Conservation (phyloP, 2,113 vertebrate species). For the Passer montanus region DNA sequence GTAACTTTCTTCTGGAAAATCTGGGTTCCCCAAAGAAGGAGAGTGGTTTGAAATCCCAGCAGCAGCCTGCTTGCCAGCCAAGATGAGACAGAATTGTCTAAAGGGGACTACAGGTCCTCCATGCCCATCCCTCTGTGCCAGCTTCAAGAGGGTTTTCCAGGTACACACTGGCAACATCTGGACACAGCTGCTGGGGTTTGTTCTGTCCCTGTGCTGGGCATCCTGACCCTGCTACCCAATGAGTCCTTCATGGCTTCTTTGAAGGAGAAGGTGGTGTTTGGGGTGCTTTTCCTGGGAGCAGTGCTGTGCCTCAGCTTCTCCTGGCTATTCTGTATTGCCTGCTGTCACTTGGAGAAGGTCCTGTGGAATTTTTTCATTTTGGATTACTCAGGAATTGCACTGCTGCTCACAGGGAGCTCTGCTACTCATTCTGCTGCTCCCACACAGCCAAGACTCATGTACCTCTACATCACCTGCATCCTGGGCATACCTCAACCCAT, state of each 20-base stretch:
- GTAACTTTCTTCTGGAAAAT: slow-evolving; percentile 90
- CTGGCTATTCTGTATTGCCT: slow-evolving; percentile 82
- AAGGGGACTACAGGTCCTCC: slow-evolving; percentile 81
- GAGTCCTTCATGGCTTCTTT: slow-evolving; percentile 91
- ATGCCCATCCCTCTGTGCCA: slow-evolving; percentile 89
- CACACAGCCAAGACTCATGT: slow-evolving; percentile 92
- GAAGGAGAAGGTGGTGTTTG: slow-evolving; percentile 91
- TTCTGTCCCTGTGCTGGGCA: slow-evolving; percentile 88
- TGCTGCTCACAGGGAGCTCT: slow-evolving; percentile 95
- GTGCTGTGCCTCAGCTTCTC: slow-evolving; percentile 95
- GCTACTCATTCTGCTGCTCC: slow-evolving; percentile 93
- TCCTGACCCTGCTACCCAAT: slow-evolving; percentile 90
- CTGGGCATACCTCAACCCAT: slow-evolving; percentile 85
- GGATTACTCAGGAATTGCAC: slow-evolving; percentile 93
- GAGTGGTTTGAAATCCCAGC: slow-evolving; percentile 77
- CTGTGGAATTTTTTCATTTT: slow-evolving; percentile 81
- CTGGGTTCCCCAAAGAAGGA: slow-evolving; percentile 84
- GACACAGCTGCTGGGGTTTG: slow-evolving; percentile 87
- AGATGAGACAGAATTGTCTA: slow-evolving; percentile 77
- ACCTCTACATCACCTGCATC: slow-evolving; percentile 89
- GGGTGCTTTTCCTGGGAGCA: slow-evolving; percentile 91
- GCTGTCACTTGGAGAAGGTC: slow-evolving; percentile 82
- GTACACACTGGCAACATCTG: slow-evolving; percentile 92
- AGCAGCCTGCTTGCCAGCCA: slow-evolving; percentile 88
- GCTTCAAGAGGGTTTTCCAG: slow-evolving; percentile 90